Evolutionary conservation across 2,797 vertebrate genomes (phyloP).

Genomic region (Psittacula derbiana): DNA sequence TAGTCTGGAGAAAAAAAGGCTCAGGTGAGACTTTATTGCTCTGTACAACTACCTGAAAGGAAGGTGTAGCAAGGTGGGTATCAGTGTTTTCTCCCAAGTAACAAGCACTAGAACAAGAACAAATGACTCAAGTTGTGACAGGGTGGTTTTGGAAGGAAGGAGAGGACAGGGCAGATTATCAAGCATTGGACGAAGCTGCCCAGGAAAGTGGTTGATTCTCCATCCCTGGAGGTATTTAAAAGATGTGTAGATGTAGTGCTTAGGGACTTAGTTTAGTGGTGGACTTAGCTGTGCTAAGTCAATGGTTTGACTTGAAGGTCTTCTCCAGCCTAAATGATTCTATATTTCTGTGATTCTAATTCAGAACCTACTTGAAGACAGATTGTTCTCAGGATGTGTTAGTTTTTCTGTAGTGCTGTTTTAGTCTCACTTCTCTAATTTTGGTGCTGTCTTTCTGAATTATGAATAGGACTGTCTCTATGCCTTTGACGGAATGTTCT

Average conservation of each 20-base stretch:
- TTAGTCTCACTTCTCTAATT: neutral
- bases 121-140: neutral
- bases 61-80: rapidly evolving
- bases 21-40: neutral
- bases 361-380: neutral
- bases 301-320: neutral
- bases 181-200: neutral
- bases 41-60: neutral
- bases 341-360: neutral
- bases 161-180: neutral
- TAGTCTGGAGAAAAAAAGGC: neutral
- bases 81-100: neutral
- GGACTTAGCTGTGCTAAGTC: neutral
- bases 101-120: neutral
- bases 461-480: neutral
- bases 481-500: neutral
- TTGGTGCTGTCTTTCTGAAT: neutral
- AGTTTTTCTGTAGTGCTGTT: neutral
- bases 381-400: neutral
- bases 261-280: neutral
- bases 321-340: neutral
- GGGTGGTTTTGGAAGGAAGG: neutral
- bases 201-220: neutral
- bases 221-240: neutral
- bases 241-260: neutral